Percentiles rank a stretch among this genome's conserved stretches.
These are phyloP conservation scores for Mesocentrotus franciscanus DNA, from an alignment of 53 echinoderm and acorn worm genomes.

Conservation along the genomic window DNA sequence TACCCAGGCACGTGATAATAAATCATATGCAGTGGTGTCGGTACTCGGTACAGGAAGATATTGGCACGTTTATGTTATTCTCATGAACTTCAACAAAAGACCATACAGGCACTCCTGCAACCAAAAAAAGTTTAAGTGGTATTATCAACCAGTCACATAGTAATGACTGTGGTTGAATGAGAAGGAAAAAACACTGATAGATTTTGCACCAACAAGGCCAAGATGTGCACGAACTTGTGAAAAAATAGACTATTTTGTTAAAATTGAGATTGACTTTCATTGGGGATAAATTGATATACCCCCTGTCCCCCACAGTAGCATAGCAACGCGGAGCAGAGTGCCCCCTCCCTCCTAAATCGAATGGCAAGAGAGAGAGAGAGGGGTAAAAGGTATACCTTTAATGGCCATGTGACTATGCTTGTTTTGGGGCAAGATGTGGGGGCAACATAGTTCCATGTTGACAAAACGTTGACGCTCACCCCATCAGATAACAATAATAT, in stretches of 20 bases:
- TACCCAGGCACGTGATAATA: background rate
- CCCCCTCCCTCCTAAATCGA: too few relatives aligned
- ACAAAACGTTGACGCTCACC: background rate
- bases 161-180: too few relatives aligned
- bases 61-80: background rate
- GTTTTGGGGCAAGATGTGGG: background rate
- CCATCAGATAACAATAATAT: background rate
- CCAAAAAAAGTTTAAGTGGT: background rate
- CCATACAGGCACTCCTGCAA: background rate
- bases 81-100: background rate
- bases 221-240: too few relatives aligned
- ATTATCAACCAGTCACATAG: background rate
- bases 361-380: background rate
- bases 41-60: background rate
- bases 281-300: too few relatives aligned
- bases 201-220: too few relatives aligned
- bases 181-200: too few relatives aligned
- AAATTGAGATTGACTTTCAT: too few relatives aligned
- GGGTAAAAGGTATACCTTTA: too few relatives aligned
- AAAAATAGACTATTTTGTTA: too few relatives aligned
- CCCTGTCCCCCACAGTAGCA: too few relatives aligned
- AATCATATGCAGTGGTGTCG: background rate
- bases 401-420: background rate
- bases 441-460: background rate
- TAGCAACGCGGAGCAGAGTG: too few relatives aligned